Base-by-base conservation (phyloP, 1,140 invertebrate genomes). In the Danaus melanippus region DNA sequence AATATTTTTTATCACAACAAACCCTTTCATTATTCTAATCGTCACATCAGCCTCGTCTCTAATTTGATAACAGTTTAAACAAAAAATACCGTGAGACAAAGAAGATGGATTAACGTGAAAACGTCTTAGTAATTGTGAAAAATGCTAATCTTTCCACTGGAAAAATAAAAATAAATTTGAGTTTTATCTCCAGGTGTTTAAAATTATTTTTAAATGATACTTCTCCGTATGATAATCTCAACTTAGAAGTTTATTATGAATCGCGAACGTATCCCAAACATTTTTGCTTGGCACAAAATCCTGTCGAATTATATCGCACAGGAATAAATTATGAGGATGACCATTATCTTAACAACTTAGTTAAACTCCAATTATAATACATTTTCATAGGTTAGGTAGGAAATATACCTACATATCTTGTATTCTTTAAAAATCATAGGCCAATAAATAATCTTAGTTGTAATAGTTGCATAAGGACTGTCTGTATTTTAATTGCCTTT, bases 71-170 rank as follows among this genome's bases (percentile, higher is more conserved):
- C n/a, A n/a, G n/a, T n/a, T n/a, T n/a, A n/a, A n/a, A n/a, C n/a
- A n/a, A n/a, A n/a, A n/a, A n/a, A n/a, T n/a, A n/a, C 67, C 62
- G 71, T 68, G 72, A 71, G 71, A 78, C 76, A 85, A 83, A 77
- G 74, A 84, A 84, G 77, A 82, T 77, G 68, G 79, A 82, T 84
- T 84, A 79, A 76, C 74, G 83, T n/a, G n/a, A n/a, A n/a, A n/a
- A n/a, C n/a, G n/a, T n/a, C n/a, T n/a, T n/a, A n/a, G n/a, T n/a
- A n/a, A 85, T 83, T 85, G 82, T 79, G 79, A 85, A 83, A 83
- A 85, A 85, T 84, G 81, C 56, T 76, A 72, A 74, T 68, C 69
- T 67, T 73, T 69, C 68, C 64, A 60, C 54, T 60, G 62, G 68
- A 69, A 71, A 73, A 79, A 76, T 72, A 76, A 74, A 79, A 71